Base-by-base conservation (phyloP, 2,113 vertebrate species). In the Myotis brandtii region DNA sequence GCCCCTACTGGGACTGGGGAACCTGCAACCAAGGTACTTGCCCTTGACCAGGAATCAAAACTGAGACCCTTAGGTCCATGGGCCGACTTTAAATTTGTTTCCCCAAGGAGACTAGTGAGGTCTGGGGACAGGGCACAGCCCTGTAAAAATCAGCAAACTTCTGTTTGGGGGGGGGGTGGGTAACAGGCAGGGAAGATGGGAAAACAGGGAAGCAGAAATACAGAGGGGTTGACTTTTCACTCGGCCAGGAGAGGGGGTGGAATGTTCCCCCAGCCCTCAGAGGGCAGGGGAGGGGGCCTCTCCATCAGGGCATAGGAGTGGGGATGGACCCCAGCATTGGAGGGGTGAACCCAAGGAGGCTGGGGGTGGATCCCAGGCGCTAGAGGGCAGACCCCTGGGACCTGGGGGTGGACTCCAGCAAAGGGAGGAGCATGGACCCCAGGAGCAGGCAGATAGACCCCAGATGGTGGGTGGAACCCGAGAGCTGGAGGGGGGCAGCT, bases 301-400 rank as follows among this genome's bases (percentile, higher is more conserved):
- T 99, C 97, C 99, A 99, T 99, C 0, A 99, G 9, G 99, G 99
- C 98, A 99, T 98, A 66, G 95, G 96, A n/a, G 97, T 93, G 96
- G 32, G 96, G 96, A 5, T 95, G 97, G 2, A 95, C 96, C 46
- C 95, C 96, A 0, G 93, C 96, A 82, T 98, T 98, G 93, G 98
- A 98, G 18, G 98, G 98, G 52, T 97, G 98, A 12, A 96, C 95
- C n/a, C 97, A 97, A 6, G 97, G 96, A 66, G 94, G 62, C 70
- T 90, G 88, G 6, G 94, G 97, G 25, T 97, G 97, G 4, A 96
- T 77, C 14, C 91, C 97, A 1, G 96, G 96, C 0, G 96, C 75
- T 3, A 62, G 43, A 0, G 95, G 94, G 6, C 95, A 96, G 0
- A 98, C 84, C 0, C 90, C 96, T 0, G 92, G 95, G 0, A 93